Evolutionary conservation across 1,140 invertebrate genomes (phyloP), one percentile per base, ranked within the genome.

Genomic region (Nasonia vitripennis): DNA sequence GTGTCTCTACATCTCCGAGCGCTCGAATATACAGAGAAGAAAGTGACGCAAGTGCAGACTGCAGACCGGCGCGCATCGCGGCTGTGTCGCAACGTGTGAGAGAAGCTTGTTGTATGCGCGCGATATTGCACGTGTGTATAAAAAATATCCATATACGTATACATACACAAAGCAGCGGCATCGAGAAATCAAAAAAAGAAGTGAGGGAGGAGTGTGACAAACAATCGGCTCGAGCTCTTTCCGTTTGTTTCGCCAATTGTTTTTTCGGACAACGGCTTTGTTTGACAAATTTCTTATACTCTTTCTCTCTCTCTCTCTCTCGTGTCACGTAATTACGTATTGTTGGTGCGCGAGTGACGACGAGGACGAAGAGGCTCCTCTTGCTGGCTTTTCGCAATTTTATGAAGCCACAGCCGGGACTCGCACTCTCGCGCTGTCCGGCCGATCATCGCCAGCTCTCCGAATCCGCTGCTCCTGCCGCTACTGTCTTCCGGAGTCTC

Each of bases 341-440:
- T 70, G 23, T 27, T 78, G 62, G 81, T 83, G 82, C 82, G 82
- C 82, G 82, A 83, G 82, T 78, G 74, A 34, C 48, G 0, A 87
- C 87, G 31, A 84, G 86, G 31, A 84, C 85, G 87, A 79, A 77
- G 87, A 86, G 78, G 82, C 81, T 81, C 71, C 79, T 41, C 48
- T 73, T 37, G 3, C 27, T 27, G 31, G 37, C 41, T 73, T 27
- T 80, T 80, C 6, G 23, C 41, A 81, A 70, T 73, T 73, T 73
- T 51, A 62, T 81, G 48, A 55, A 71, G 23, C 81, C 3, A 62
- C 70, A 51, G 62, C 68, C 20, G 12, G 34, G 41, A 10, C 67
- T 27, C 20, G n/a, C n/a, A 81, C 68, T 81, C 31, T 81, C n/a
- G 20, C 51, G 27, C 23, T 45, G 70, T 51, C 17, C 27, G 12